Conservation (phyloP, 1,140 invertebrate species). For the Megalopta genalis region DNA sequence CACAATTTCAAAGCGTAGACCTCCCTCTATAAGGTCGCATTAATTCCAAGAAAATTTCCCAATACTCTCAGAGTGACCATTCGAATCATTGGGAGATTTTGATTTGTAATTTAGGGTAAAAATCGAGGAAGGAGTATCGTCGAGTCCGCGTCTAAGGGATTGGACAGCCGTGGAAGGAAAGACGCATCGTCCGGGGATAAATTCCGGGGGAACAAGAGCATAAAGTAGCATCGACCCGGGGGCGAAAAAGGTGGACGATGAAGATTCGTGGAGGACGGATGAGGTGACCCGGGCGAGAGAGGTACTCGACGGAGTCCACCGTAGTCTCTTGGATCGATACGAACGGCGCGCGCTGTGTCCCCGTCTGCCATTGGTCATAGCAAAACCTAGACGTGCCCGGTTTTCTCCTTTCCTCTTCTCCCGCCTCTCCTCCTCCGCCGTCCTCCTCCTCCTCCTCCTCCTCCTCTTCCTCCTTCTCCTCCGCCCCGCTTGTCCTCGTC, state of each 20-base stretch:
- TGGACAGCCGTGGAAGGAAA: constrained; percentile 7
- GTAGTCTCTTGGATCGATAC: constrained; percentile 76
- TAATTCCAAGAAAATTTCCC: no score
- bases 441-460: constrained; percentile 39
- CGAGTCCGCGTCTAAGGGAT: neutral
- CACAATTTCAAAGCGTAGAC: no score
- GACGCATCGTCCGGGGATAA: constrained; percentile 28
- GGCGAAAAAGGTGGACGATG: constrained; percentile 64
- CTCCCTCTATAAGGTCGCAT: no score
- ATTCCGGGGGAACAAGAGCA: constrained; percentile 40
- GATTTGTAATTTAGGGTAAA: no score
- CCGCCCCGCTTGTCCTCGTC: constrained; percentile 46
- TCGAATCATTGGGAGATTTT: no score
- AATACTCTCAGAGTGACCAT: no score
- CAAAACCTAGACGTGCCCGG: constrained; percentile 73
- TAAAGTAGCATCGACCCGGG: constrained; percentile 35
- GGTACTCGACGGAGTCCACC: constrained; percentile 70
- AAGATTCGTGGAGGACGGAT: constrained; percentile 72
- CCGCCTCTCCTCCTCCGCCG: constrained; percentile 2
- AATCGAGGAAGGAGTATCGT: no score
- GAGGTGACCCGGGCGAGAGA: constrained; percentile 76
- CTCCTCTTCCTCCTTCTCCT: constrained; percentile 57
- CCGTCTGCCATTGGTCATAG: constrained; percentile 79
- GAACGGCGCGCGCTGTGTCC: constrained; percentile 76
- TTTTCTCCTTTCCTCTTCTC: constrained; percentile 61